Evolutionary conservation across 2,113 vertebrate genomes (phyloP).

Genomic region (Neolamprologus sp.): DNA sequence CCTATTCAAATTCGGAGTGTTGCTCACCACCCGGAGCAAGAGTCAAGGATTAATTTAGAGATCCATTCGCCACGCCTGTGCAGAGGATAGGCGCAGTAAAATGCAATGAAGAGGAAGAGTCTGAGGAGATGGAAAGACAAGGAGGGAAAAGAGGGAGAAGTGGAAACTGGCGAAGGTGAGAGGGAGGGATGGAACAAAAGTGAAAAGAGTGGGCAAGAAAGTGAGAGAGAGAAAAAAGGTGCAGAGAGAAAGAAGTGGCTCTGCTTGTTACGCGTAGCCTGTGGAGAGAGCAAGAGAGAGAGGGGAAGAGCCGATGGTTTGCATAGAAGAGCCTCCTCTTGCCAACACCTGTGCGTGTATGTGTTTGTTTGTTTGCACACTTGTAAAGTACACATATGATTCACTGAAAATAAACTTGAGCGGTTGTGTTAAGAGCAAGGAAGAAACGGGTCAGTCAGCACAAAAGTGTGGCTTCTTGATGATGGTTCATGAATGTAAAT

Average conservation of each 20-base stretch:
- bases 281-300: background rate
- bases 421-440: background rate
- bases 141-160: background rate
- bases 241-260: background rate
- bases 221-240: background rate
- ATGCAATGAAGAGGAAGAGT: background rate
- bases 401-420: background rate
- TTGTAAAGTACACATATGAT: background rate
- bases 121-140: slow-evolving; percentile 4
- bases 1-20: slow-evolving; percentile 41
- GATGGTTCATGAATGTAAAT: background rate
- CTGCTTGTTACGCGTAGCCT: slow-evolving; percentile 16
- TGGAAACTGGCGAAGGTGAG: background rate
- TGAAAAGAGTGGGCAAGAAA: background rate
- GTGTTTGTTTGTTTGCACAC: background rate
- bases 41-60: slow-evolving; percentile 62
- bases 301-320: slow-evolving; percentile 10
- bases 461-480: background rate
- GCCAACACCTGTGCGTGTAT: background rate
- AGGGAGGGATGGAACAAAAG: background rate
- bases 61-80: slow-evolving; percentile 53
- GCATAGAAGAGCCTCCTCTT: slow-evolving; percentile 16
- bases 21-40: slow-evolving; percentile 43
- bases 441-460: background rate
- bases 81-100: background rate